These are phyloP conservation scores for Heliconius aoede DNA, from an alignment of 2,888 invertebrate species.

Conservation along the genomic window DNA sequence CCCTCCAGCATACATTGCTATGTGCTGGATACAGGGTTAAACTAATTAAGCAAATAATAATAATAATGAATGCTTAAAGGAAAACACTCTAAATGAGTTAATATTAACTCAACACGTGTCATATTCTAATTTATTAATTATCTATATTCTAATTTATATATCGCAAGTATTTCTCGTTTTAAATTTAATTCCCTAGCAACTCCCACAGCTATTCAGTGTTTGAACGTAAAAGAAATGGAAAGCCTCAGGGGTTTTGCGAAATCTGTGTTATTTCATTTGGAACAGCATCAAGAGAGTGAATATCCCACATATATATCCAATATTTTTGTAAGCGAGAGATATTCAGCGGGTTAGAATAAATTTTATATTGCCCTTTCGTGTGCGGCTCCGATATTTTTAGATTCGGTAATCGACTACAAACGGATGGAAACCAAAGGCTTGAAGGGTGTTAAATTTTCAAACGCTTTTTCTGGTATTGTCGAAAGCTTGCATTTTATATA, in stretches of 20 bases:
- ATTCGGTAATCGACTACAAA: conserved; percentile 20
- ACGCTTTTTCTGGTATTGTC: neutral
- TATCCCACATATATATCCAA: conserved; percentile 19
- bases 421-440: conserved; percentile 7
- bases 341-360: conserved; percentile 26
- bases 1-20: neutral
- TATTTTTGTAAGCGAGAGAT: conserved; percentile 23
- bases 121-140: neutral
- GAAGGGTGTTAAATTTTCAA: conserved; percentile 15
- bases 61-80: no score
- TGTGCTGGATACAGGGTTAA: no score
- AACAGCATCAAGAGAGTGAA: conserved; percentile 28
- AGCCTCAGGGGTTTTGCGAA: conserved; percentile 33
- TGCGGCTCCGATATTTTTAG: conserved; percentile 20
- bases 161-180: neutral
- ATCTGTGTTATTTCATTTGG: conserved; percentile 40
- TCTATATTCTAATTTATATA: neutral
- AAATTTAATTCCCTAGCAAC: conserved; percentile 27
- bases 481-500: neutral
- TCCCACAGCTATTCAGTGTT: conserved; percentile 24
- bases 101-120: neutral
- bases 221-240: conserved; percentile 29
- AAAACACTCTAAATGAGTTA: no score
- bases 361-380: conserved; percentile 26
- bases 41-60: neutral